Percentiles rank a stretch among this genome's conserved stretches.
Conservation (phyloP, 1,140 invertebrate species). For the Pomacea maculata region DNA sequence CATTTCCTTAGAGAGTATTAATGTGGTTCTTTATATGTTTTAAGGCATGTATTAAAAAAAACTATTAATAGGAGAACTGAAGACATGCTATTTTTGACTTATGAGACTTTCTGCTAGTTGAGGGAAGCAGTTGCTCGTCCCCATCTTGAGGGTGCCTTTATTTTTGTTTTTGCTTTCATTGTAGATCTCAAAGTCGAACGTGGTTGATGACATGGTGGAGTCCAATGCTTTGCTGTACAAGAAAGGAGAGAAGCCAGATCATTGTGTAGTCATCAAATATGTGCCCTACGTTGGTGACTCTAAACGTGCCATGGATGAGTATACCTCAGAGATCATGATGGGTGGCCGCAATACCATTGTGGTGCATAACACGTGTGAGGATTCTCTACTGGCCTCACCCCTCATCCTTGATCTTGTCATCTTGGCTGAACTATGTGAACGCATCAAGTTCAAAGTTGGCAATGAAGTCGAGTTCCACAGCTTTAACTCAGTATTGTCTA, state of each 20-base stretch:
- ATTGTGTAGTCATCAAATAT: conserved; percentile 91
- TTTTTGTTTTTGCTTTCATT: conserved; percentile 34
- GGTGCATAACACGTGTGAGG: conserved; percentile 98
- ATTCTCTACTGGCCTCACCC: conserved; percentile 91
- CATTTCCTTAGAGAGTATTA: no score
- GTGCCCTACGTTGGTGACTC: conserved; percentile 95
- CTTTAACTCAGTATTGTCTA: conserved; percentile 84
- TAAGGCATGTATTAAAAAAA: no score
- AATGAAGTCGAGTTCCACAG: conserved; percentile 68
- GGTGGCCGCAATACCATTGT: conserved; percentile 92
- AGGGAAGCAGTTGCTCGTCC: no score
- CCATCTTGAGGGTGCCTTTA: no score
- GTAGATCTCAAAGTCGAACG: conserved; percentile 93
- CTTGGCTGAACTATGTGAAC: conserved; percentile 84
- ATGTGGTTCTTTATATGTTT: no score
- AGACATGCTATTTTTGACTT: no score
- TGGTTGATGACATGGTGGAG: conserved; percentile 93
- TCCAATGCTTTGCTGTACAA: conserved; percentile 87
- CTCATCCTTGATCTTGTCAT: conserved; percentile 93
- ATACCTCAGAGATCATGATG: conserved; percentile 94
- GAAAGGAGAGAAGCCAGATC: conserved; percentile 77
- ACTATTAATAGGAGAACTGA: no score
- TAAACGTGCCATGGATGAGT: conserved; percentile 97
- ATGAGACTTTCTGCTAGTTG: no score
- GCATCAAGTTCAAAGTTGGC: conserved; percentile 76